Conservation (phyloP, 2,888 invertebrate genomes). For the Drosophila niveifrons region DNA sequence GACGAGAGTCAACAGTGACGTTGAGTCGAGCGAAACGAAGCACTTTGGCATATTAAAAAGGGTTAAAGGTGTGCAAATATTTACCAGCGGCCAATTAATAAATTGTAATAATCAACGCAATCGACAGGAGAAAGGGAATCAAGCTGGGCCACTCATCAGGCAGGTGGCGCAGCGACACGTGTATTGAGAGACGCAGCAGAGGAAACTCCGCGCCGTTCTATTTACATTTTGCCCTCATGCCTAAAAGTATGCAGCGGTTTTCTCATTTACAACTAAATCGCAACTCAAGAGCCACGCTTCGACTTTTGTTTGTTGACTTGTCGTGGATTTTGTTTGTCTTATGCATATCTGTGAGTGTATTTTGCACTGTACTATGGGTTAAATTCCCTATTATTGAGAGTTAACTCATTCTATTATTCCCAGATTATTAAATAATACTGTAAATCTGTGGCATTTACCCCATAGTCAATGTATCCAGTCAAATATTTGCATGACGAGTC, state of each 20-base stretch:
- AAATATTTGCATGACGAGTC: conserved; percentile 75
- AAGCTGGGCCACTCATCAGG: conserved; percentile 7
- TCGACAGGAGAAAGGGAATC: conserved; percentile 8
- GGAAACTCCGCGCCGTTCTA: conserved; percentile 19
- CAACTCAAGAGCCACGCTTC: conserved; percentile 47
- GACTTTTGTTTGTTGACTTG: conserved; percentile 59
- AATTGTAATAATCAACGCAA: conserved; percentile 69
- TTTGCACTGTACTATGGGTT: neutral
- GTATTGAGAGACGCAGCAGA: conserved; percentile 4
- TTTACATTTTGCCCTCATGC: conserved; percentile 61
- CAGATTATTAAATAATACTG: neutral
- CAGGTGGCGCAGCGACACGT: conserved; percentile 47
- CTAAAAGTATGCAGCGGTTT: conserved; percentile 63
- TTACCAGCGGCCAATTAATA: conserved; percentile 79
- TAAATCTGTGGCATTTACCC: neutral
- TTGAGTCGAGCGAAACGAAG: conserved; percentile 37
- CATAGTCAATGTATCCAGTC: conserved; percentile 59
- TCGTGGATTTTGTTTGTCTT: conserved; percentile 25
- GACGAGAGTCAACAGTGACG: conserved; percentile 41
- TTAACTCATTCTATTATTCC: neutral
- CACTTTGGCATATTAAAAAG: conserved; percentile 80
- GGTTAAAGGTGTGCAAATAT: conserved; percentile 82
- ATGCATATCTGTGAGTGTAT: conserved; percentile 6
- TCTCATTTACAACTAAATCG: conserved; percentile 58
- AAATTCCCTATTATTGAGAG: neutral